phyloP scores from a whole-genome alignment of 2,888 invertebrate species.

The Plemyria rubiginata region DNA sequence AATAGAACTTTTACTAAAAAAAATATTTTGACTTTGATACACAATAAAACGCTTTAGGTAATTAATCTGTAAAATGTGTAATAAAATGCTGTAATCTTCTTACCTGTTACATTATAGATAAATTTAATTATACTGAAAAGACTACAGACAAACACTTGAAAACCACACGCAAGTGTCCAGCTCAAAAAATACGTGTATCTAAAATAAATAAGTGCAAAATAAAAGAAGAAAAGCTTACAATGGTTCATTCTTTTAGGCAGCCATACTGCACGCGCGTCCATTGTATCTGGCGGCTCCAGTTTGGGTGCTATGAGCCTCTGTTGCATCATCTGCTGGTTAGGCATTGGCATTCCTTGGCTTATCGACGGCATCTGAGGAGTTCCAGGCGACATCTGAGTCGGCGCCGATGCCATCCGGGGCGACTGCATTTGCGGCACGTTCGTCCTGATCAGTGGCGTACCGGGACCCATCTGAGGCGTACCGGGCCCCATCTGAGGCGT shows the following conservation, averaged over 20 bases:
- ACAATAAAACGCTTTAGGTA: too few species aligned
- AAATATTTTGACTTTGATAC: too few species aligned
- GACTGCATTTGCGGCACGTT: conserved; percentile 75
- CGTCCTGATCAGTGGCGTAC: conserved; percentile 62
- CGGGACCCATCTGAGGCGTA: conserved; percentile 62
- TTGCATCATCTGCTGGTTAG: conserved; percentile 72
- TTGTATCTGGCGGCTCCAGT: conserved; percentile 85
- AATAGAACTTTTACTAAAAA: too few species aligned
- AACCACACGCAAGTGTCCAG: conserved; percentile 24
- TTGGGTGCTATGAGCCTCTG: conserved; percentile 83
- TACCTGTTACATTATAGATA: too few species aligned
- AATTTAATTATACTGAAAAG: neutral
- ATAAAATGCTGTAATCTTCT: neutral
- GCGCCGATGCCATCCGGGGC: conserved; percentile 74
- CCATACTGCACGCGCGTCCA: conserved; percentile 86
- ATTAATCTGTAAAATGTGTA: neutral
- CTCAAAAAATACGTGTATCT: conserved; percentile 22
- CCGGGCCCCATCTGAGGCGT: conserved; percentile 64
- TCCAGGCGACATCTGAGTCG: conserved; percentile 77
- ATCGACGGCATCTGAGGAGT: conserved; percentile 76
- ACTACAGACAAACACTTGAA: conserved; percentile 18
- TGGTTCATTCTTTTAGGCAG: conserved; percentile 87
- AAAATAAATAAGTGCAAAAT: conserved; percentile 39
- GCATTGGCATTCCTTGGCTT: conserved; percentile 73
- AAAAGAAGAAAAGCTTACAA: conserved; percentile 84